A percentile compares a stretch with the other conserved stretches of the same genome.
Evolutionary conservation across 2,797 vertebrate species (phyloP).

Genomic region (Sphenopsis melanotis): DNA sequence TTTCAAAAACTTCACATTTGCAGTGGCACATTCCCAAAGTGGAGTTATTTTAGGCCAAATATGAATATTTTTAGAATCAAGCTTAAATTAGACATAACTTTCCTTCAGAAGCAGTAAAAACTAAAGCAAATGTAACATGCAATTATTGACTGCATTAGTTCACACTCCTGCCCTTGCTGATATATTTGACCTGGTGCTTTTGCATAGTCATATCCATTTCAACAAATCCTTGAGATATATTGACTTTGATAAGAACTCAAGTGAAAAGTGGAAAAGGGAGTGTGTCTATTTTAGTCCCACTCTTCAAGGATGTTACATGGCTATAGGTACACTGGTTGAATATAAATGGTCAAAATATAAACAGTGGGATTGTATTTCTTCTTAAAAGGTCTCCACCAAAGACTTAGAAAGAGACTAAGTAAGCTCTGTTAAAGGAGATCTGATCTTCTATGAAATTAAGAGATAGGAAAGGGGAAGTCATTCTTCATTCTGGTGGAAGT

Average conservation of each 20-base stretch:
- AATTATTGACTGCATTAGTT: background rate
- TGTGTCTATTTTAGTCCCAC: background rate
- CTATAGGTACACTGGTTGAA: background rate
- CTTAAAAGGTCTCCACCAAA: background rate
- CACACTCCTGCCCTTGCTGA: background rate
- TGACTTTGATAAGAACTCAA: background rate
- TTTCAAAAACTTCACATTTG: background rate
- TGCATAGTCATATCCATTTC: background rate
- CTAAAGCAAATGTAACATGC: background rate
- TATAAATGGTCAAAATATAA: background rate
- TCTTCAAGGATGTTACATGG: background rate
- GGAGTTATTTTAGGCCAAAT: constrained; percentile 35
- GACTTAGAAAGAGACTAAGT: background rate
- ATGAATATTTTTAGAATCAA: constrained; percentile 30
- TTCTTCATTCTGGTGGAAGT: background rate
- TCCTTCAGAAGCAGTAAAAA: background rate
- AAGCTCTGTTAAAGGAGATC: background rate
- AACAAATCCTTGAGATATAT: background rate
- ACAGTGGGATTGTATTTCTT: background rate
- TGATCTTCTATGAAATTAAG: background rate
- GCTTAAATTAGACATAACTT: constrained; percentile 21
- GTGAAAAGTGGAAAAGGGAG: background rate
- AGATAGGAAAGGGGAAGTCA: background rate
- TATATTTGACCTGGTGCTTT: background rate
- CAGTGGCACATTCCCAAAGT: background rate